Base-by-base conservation (phyloP, 2,797 vertebrate species). In the Coendou prehensilis region DNA sequence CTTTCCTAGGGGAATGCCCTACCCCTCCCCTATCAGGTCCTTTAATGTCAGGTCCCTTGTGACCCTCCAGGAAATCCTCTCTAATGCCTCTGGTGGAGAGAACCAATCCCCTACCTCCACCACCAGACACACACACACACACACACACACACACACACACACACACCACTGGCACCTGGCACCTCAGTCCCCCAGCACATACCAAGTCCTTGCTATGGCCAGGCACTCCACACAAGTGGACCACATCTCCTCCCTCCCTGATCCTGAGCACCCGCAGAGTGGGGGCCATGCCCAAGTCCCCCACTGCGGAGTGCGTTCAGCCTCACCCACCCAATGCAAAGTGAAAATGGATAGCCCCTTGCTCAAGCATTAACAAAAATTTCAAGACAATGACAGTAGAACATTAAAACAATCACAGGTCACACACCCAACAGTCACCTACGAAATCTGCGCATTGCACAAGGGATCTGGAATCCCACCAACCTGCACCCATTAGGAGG, bases 401-500 rank as follows among this genome's bases (percentile, higher is more conserved):
- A 4, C 54, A 63, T 76, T n/a, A 45, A 81, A 9, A 11, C 81
- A 87, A 76, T 30, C 92, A 37, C n/a, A 41, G 37, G 47, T 22
- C 50, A 14, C 61, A 54, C 23, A 26, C 23, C 7, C 23, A 1
- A 52, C 63, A 23, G 52, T 45, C 3, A 8, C 57, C 56, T 2
- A 0, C 8, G 47, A 47, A n/a, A 28, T 30, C 1, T 37, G 23
- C 20, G 15, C 8, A 5, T 22, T 0, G 28, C 5, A 14, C 11
- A 2, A 47, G 15, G 26, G 7, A 3, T 20, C 89, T 57, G 67
- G 50, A 81, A 81, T 15, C 37, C 87, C 52, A 57, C 33, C 93
- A 71, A 26, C 50, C 15, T 0, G 4, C 2, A 3, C 67, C 57
- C 64, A 84, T 0, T 9, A 30, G 4, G 28, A 41, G 37, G 37